A percentile compares a stretch with the other conserved stretches of the same genome.
Conservation (phyloP, 2,888 invertebrate species). For the Diogma glabrata region DNA sequence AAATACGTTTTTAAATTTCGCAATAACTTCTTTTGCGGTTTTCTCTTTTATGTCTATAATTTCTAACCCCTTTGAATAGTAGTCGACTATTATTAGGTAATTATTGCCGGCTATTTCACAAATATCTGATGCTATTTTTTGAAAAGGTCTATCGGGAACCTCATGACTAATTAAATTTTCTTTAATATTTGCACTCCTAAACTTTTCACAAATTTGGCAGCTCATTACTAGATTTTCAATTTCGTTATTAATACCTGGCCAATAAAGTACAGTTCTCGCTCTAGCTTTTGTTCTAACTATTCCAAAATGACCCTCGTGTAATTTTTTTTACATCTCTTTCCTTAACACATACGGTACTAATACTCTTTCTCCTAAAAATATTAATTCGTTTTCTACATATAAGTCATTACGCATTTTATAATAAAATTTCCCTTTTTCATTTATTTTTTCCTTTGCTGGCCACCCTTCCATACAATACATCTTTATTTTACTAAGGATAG, state of each 20-base stretch:
- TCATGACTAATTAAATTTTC: conserved; percentile 13
- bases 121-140: conserved; percentile 13
- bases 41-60: too few species aligned
- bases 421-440: conserved; percentile 10
- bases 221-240: conserved; percentile 11
- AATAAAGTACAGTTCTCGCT: conserved; percentile 13
- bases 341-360: conserved; percentile 12
- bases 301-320: conserved; percentile 14
- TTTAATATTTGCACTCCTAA: conserved; percentile 3
- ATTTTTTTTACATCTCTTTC: conserved; percentile 10
- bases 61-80: too few species aligned
- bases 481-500: too few species aligned
- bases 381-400: conserved; percentile 10
- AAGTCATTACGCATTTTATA: too few species aligned
- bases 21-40: too few species aligned
- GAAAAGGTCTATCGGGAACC: conserved; percentile 10
- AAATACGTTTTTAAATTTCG: too few species aligned
- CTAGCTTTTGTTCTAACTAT: conserved; percentile 12
- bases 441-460: conserved; percentile 9
- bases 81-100: too few species aligned
- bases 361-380: conserved; percentile 13
- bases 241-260: conserved; percentile 12
- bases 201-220: conserved; percentile 10
- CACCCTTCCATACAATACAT: conserved; percentile 13
- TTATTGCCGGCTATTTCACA: conserved; percentile 6